phyloP scores from a whole-genome alignment of 1,140 invertebrate species.

The Drosophila nigrodunni region DNA sequence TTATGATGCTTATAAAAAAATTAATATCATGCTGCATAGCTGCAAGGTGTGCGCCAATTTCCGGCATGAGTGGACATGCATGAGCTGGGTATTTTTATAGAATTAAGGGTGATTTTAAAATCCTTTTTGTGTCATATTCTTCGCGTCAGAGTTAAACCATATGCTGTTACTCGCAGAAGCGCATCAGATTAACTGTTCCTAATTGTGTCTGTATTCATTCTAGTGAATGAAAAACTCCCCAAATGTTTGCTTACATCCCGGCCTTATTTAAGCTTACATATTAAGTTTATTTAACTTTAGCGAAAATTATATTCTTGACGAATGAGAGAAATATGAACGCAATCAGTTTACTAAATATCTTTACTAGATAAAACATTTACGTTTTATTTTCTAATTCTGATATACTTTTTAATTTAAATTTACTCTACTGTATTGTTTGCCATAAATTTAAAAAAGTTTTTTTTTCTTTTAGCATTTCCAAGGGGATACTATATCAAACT shows the following conservation, averaged over 20 bases:
- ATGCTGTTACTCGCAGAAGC: slow-evolving; percentile 48
- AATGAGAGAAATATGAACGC: not conserved
- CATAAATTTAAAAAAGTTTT: no score
- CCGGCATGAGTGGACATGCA: slow-evolving; percentile 62
- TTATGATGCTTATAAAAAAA: slow-evolving; percentile 67
- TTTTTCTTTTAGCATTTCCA: no score
- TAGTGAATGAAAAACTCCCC: not conserved
- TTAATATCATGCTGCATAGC: slow-evolving; percentile 63
- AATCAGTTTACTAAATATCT: no score
- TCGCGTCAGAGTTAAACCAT: slow-evolving; percentile 25
- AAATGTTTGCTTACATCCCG: slow-evolving; percentile 5
- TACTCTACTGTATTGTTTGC: no score
- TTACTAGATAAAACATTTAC: no score
- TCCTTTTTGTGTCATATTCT: not conserved
- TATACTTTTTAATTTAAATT: no score
- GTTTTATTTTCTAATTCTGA: no score
- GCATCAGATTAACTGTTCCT: slow-evolving; percentile 54
- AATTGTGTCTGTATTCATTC: slow-evolving; percentile 41
- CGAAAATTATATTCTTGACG: not conserved
- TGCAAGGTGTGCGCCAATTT: slow-evolving; percentile 80
- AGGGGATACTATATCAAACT: no score
- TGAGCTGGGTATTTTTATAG: slow-evolving; percentile 33
- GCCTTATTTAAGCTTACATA: not conserved
- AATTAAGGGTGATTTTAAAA: slow-evolving; percentile 33
- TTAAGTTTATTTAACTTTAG: slow-evolving; percentile 1